Conservation (phyloP, 2,113 vertebrate species). For the Rhinichthys klamathensis region DNA sequence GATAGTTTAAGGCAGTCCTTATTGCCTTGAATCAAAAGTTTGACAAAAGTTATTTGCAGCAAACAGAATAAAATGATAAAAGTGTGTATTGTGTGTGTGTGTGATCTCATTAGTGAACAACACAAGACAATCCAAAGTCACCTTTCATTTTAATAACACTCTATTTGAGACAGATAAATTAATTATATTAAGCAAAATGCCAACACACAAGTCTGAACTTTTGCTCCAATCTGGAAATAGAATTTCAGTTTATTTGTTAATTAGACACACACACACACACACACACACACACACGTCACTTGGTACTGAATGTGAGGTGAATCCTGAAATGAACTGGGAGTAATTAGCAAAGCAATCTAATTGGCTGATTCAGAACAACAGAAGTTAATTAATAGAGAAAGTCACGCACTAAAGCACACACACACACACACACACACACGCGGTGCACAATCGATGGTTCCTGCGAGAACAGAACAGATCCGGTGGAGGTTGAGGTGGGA, state of each 20-base stretch:
- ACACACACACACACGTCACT: conserved; percentile 56
- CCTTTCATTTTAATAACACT: not conserved
- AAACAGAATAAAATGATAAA: not conserved
- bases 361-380: conserved; percentile 55
- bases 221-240: not conserved
- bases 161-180: not conserved
- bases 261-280: conserved; percentile 26
- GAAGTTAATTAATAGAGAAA: conserved; percentile 61
- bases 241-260: conserved; percentile 2
- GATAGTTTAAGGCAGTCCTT: too few species aligned
- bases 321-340: conserved; percentile 62
- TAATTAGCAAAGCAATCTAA: conserved; percentile 58
- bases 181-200: not conserved
- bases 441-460: not conserved
- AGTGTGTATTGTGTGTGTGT: not conserved
- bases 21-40: not conserved
- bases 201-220: conserved; percentile 2
- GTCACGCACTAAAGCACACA: not conserved
- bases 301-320: conserved; percentile 55
- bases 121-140: not conserved
- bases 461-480: not conserved
- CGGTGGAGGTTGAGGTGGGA: not conserved
- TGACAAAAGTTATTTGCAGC: not conserved
- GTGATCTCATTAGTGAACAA: conserved; percentile 22
- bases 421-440: conserved; percentile 18